A percentile compares a stretch with the other conserved stretches of the same genome.
phyloP scores from a whole-genome alignment of 2,113 vertebrate genomes.

The rat (Rattus norvegicus) region GRCr8 NC_086026.1:38720501-38721000 shows the following conservation, averaged over 20 bases:
- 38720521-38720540: constrained; percentile 18
- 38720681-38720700: neutral
- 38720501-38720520: constrained; percentile 34
- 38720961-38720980: neutral
- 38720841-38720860: neutral
- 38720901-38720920: neutral
- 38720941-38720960: neutral
- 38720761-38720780: neutral
- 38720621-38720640: neutral
- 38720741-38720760: neutral
- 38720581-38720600: neutral
- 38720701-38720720: neutral
- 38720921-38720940: neutral
- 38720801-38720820: too few relatives aligned
- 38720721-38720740: neutral
- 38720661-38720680: neutral
- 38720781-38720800: neutral
- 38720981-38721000: neutral
- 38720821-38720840: neutral
- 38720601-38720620: neutral
- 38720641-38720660: neutral
- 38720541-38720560: neutral
- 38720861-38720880: neutral
- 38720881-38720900: neutral
- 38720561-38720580: neutral